phyloP scores from a whole-genome alignment of 2,797 vertebrate genomes.

The Pitangus sulphuratus region DNA sequence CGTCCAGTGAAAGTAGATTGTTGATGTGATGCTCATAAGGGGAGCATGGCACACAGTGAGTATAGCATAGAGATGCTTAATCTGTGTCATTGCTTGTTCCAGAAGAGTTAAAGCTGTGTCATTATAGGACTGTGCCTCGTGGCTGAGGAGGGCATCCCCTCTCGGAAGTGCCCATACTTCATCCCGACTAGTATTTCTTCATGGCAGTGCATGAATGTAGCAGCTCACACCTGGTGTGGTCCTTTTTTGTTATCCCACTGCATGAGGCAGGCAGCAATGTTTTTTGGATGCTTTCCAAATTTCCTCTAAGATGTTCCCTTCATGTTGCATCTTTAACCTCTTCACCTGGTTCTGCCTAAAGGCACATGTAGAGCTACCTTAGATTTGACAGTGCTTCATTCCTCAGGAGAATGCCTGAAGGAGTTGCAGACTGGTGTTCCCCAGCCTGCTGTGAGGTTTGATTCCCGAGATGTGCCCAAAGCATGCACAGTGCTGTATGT shows the following conservation, averaged over 20 bases:
- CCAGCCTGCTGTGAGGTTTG: neutral
- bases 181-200: neutral
- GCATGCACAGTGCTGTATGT: accelerated
- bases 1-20: neutral
- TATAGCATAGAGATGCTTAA: neutral
- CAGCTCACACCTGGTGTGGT: neutral
- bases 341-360: neutral
- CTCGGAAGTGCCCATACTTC: neutral
- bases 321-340: neutral
- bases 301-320: neutral
- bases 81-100: neutral
- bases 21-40: neutral
- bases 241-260: neutral
- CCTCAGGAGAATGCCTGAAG: neutral
- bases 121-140: neutral
- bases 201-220: neutral
- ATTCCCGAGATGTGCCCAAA: neutral
- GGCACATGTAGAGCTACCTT: neutral
- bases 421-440: neutral
- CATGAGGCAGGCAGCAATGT: neutral
- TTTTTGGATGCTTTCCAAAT: neutral
- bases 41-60: neutral
- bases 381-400: neutral
- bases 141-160: neutral
- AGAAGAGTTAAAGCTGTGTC: neutral